Base-by-base conservation (phyloP, 2,888 invertebrate genomes). In the Rhopalosiphum nymphaeae region DNA sequence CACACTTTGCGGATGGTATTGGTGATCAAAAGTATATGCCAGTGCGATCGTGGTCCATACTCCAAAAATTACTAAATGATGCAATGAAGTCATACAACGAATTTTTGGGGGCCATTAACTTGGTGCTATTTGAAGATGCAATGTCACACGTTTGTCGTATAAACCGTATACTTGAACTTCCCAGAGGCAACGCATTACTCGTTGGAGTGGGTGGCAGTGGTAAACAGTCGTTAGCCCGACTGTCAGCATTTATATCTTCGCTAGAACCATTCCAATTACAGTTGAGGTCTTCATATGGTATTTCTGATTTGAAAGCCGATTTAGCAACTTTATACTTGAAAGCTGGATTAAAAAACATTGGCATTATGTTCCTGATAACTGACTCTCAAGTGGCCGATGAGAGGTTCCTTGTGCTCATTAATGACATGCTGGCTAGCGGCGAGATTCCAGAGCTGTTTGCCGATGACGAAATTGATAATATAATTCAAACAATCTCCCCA, bases 171-270 rank as follows among this genome's bases (percentile, higher is more conserved):
- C 96, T 99, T 95, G 99, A 99, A 96, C 97, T 98, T 2, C 98
- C 99, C 0, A 97, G 99, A 95, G 99, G 99, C 29, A 99, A 99
- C 96, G 99, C 98, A 0, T 96, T 99, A 53, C 96, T 99, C 36
- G 98, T 99, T 46, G 99, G 99, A 53, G 99, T 99, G 0, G 99
- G 99, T 85, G 99, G 99, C 61, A 98, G 98, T 94, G 99, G 99
- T 91, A 99, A 99, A 96, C 99, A 99, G 96, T 98, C 98, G 9
- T 96, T 99, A 86, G 98, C 99, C 0, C 96, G 99, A 93, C 96
- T 99, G 42, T 98, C 99, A 0, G 97, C 98, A 0, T 99, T 98
- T 95, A 98, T 99, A 94, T 98, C 98, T 11, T 97, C 98, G 0
- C 96, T 99, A 89, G 99, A 99, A 96, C 98, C 99, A 0, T 99